Percentiles rank a stretch among this genome's conserved stretches.
These are phyloP conservation scores for Intellagama lesueurii DNA, from an alignment of 2,797 vertebrate species.

Conservation along the genomic window DNA sequence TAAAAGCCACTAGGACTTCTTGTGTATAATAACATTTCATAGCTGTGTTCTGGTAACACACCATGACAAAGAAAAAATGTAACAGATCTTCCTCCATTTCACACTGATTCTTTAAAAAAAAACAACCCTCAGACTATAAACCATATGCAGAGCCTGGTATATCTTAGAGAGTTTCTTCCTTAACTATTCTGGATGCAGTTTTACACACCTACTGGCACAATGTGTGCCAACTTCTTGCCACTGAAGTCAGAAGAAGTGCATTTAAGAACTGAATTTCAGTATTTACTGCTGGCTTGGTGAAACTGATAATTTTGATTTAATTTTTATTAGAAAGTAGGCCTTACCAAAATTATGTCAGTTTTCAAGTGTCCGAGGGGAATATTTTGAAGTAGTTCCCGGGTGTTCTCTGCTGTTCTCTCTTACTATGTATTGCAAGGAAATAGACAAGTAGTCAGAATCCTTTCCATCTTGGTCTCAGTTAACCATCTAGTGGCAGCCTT, in stretches of 20 bases:
- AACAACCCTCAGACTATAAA: not conserved
- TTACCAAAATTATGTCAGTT: not conserved
- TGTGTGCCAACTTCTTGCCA: not conserved
- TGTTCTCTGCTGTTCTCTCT: not conserved
- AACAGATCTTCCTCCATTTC: not conserved
- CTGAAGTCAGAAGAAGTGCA: not conserved
- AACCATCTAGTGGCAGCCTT: not conserved
- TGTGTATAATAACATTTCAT: fast-evolving
- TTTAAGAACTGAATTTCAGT: not conserved
- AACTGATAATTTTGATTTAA: not conserved
- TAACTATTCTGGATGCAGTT: not conserved
- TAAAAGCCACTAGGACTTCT: not conserved
- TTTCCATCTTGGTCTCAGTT: not conserved
- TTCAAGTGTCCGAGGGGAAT: not conserved
- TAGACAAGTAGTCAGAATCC: not conserved
- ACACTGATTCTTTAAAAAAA: not conserved
- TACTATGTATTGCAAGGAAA: not conserved
- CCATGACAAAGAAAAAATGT: not conserved
- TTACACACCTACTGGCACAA: not conserved
- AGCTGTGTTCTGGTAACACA: fast-evolving
- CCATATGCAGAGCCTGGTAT: not conserved
- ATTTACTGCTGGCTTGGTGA: not conserved
- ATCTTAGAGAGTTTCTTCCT: not conserved
- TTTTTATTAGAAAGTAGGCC: not conserved
- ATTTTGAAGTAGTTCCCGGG: not conserved